These are phyloP conservation scores for Pogonus chalceus DNA, from an alignment of 1,140 invertebrate species.

Conservation along the genomic window DNA sequence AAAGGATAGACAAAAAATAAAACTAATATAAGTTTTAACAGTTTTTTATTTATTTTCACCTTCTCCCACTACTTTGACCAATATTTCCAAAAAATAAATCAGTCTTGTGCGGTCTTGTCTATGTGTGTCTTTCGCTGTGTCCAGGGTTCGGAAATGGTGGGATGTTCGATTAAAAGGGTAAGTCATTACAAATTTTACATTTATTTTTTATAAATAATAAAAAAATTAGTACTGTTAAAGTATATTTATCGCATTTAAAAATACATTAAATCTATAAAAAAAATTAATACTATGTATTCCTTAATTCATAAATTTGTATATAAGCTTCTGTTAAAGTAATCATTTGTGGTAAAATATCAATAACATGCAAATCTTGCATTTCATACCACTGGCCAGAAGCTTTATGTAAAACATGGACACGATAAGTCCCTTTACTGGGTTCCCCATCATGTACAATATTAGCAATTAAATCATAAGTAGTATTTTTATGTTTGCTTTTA, in stretches of 20 bases:
- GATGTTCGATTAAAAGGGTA: too few relatives aligned
- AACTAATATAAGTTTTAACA: too few relatives aligned
- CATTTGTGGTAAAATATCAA: slow-evolving; percentile 97
- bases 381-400: slow-evolving; percentile 83
- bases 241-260: too few relatives aligned
- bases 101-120: too few relatives aligned
- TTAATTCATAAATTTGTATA: slow-evolving; percentile 74
- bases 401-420: slow-evolving; percentile 92
- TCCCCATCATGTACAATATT: slow-evolving; percentile 99
- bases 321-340: slow-evolving; percentile 98
- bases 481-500: slow-evolving; percentile 68
- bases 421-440: slow-evolving; percentile 86
- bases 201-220: slow-evolving; percentile 10
- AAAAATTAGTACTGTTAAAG: too few relatives aligned
- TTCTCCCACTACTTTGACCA: too few relatives aligned
- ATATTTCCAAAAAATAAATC: too few relatives aligned
- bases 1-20: too few relatives aligned
- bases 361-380: slow-evolving; percentile 98
- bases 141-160: too few relatives aligned
- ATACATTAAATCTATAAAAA: too few relatives aligned
- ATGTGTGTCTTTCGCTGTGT: too few relatives aligned
- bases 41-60: too few relatives aligned
- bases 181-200: slow-evolving; percentile 9
- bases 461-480: slow-evolving; percentile 87
- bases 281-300: slow-evolving; percentile 14